Base-by-base conservation (phyloP, 1,140 invertebrate genomes). In the Xylocopa sonorina region DNA sequence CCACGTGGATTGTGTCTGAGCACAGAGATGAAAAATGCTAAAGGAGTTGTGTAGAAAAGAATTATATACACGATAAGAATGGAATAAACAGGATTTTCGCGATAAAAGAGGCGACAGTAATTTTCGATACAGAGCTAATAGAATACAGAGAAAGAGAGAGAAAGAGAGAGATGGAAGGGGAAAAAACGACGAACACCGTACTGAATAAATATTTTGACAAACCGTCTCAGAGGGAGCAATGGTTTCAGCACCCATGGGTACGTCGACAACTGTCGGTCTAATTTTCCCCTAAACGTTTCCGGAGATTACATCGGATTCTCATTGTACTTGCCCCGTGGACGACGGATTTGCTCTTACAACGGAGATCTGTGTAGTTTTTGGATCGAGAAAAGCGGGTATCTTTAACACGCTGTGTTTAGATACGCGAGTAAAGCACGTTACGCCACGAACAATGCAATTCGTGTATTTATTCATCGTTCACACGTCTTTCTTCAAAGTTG, bases 251-350 rank as follows among this genome's bases (percentile, higher is more conserved):
- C 63, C 88, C 86, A 85, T 88, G 91, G 90, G 89, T 90, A 87
- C 78, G 75, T 57, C 64, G 77, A 85, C 91, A 92, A 92, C 91
- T 92, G 91, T 91, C 90, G 90, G 88, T 88, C 91, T 91, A 92
- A 92, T 92, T 92, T 91, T 89, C 90, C 91, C 91, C 91, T 89
- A 91, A 91, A 92, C 88, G 89, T 92, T 92, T 90, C 83, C 88
- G 87, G 89, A 92, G 92, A 92, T 92, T 92, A 92, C 91, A 92
- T 92, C 90, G 88, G 87, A 87, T 87, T 81, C 87, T 90, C 88
- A 90, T 92, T 92, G 91, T 91, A 84, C 83, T 41, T 64, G 73
- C 79, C 83, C 87, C 77, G 76, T 71, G 78, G 58, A 74, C 57
- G 64, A 57, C 69, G 69, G 81, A 78, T 68, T 71, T 78, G 76